phyloP scores from a whole-genome alignment of 2,797 vertebrate species.

The Enteromius argenteus region DNA sequence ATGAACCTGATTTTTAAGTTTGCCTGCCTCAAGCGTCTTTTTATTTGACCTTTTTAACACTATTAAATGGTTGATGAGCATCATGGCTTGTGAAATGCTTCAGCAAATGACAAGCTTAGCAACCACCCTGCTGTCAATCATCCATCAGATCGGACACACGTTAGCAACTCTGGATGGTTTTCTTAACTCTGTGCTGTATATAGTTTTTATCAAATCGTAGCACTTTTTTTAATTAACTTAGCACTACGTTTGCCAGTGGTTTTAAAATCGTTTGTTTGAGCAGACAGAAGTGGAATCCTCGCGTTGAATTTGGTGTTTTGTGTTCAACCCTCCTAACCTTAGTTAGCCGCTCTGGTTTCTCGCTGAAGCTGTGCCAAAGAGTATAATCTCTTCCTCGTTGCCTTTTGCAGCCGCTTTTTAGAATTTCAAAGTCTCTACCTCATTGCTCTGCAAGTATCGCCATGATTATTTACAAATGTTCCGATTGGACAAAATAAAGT shows the following conservation, averaged over 20 bases:
- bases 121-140: slow-evolving; percentile 31
- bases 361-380: slow-evolving; percentile 63
- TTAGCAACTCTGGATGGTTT: slow-evolving; percentile 78
- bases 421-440: slow-evolving; percentile 97
- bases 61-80: slow-evolving; percentile 50
- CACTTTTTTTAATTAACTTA: slow-evolving; percentile 96
- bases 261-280: slow-evolving; percentile 76
- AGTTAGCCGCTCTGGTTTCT: slow-evolving; percentile 35
- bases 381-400: slow-evolving; percentile 81
- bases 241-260: slow-evolving; percentile 91
- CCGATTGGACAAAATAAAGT: slow-evolving; percentile 97
- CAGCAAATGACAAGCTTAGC: slow-evolving; percentile 47
- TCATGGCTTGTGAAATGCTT: slow-evolving; percentile 41
- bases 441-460: slow-evolving; percentile 97
- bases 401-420: slow-evolving; percentile 94
- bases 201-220: slow-evolving; percentile 87
- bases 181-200: slow-evolving; percentile 82
- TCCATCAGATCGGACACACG: slow-evolving; percentile 30
- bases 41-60: background rate
- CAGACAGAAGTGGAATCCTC: slow-evolving; percentile 9
- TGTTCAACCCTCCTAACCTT: slow-evolving; percentile 5
- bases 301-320: background rate
- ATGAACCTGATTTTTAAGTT: slow-evolving; percentile 19
- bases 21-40: background rate
- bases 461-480: slow-evolving; percentile 92